Evolutionary conservation across 1,140 invertebrate genomes (phyloP).

Genomic region (Zaprionus vittiger): DNA sequence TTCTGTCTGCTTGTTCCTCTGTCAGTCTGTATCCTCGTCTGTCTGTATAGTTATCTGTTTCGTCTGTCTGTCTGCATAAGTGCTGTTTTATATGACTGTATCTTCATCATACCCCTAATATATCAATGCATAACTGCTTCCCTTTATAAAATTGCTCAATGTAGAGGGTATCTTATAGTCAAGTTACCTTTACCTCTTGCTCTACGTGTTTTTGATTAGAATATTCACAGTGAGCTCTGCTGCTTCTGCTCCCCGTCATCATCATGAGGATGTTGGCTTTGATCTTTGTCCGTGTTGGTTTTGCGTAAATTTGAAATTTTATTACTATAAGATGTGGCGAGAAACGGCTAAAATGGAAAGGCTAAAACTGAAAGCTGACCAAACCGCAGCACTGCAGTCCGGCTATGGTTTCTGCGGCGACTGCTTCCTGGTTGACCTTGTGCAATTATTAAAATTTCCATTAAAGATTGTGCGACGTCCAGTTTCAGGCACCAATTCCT

Average conservation of each 20-base stretch:
- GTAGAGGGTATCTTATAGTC: neutral
- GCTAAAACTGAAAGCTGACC: conserved; percentile 48
- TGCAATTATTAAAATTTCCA: conserved; percentile 78
- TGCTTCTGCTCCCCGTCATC: neutral
- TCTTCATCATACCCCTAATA: too few species aligned
- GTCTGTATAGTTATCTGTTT: too few species aligned
- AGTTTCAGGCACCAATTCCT: conserved; percentile 76
- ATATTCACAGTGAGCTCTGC: neutral
- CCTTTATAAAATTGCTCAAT: neutral
- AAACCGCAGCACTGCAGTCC: conserved; percentile 57
- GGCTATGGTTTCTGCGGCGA: neutral
- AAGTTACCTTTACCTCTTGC: neutral
- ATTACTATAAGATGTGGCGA: conserved; percentile 28
- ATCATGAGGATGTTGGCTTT: neutral
- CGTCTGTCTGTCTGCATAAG: too few species aligned
- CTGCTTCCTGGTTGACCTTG: conserved; percentile 76
- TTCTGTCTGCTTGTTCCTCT: too few species aligned
- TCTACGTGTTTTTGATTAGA: neutral
- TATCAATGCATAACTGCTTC: too few species aligned
- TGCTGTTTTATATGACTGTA: too few species aligned
- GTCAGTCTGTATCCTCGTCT: too few species aligned
- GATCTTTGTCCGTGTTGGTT: conserved; percentile 13
- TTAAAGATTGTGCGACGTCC: conserved; percentile 72
- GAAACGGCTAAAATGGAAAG: conserved; percentile 45
- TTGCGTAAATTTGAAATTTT: conserved; percentile 34